phyloP scores from a whole-genome alignment of 2,888 invertebrate species.

The Trachelus troglodyta region DNA sequence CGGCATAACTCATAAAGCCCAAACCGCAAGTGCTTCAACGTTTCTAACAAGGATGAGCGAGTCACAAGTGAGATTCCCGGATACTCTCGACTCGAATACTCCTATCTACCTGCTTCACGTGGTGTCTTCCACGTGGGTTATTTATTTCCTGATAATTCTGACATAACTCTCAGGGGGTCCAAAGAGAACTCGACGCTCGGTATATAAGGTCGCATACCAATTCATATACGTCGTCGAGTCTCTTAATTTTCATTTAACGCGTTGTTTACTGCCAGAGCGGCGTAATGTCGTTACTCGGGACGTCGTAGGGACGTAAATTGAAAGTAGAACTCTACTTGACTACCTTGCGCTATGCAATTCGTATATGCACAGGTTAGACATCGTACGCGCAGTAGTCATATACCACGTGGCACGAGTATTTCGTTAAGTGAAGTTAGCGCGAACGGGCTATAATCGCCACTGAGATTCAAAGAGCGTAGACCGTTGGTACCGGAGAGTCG shows the following conservation, averaged over 20 bases:
- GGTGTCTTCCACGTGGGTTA: neutral
- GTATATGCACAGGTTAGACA: neutral
- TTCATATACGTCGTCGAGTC: slow-evolving; percentile 3
- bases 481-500: slow-evolving; percentile 32
- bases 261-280: neutral
- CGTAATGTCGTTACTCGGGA: neutral
- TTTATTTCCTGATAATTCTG: neutral
- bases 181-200: neutral
- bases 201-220: slow-evolving; percentile 1
- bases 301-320: neutral
- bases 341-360: neutral
- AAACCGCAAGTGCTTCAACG: neutral
- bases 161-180: neutral
- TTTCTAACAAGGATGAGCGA: neutral
- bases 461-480: slow-evolving; percentile 48
- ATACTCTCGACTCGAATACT: neutral
- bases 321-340: neutral
- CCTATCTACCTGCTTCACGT: neutral
- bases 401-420: neutral
- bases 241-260: slow-evolving; percentile 4
- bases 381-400: neutral
- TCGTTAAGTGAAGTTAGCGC: slow-evolving; percentile 19
- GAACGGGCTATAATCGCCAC: slow-evolving; percentile 36
- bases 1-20: neutral
- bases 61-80: neutral